phyloP scores from a whole-genome alignment of 2,113 vertebrate genomes.

The Dicerorhinus sumatrensis region DNA sequence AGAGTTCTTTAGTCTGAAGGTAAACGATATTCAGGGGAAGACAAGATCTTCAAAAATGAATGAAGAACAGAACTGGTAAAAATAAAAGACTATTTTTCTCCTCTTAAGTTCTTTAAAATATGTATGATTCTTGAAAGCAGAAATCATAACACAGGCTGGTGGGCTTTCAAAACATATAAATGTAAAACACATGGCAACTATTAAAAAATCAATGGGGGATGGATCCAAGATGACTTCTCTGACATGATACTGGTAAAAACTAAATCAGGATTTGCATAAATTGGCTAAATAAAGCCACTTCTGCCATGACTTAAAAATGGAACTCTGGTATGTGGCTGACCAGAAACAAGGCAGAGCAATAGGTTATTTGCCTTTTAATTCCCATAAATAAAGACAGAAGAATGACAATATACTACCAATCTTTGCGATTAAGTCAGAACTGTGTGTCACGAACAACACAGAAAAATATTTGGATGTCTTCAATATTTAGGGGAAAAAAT shows the following conservation, averaged over 20 bases:
- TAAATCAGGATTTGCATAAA: constrained; percentile 33
- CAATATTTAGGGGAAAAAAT: neutral
- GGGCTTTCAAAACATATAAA: neutral
- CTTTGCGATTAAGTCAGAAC: constrained; percentile 20
- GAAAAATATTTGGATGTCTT: neutral
- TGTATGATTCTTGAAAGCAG: neutral
- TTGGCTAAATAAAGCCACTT: neutral
- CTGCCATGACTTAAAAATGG: neutral
- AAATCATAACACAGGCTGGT: neutral
- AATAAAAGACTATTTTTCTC: neutral
- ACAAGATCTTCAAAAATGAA: neutral
- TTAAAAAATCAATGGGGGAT: neutral
- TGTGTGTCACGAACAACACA: neutral
- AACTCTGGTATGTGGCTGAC: neutral
- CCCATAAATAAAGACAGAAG: neutral
- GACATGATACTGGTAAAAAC: neutral
- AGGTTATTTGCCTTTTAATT: neutral
- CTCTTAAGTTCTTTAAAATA: neutral
- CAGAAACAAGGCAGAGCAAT: constrained; percentile 29
- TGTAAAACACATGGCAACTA: constrained; percentile 21
- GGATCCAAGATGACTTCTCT: neutral
- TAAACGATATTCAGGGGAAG: neutral
- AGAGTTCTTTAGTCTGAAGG: neutral
- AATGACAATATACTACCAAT: neutral
- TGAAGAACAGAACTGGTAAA: neutral